phyloP scores from a whole-genome alignment of 2,113 vertebrate genomes.

The Dicrurus megarhynchus region DNA sequence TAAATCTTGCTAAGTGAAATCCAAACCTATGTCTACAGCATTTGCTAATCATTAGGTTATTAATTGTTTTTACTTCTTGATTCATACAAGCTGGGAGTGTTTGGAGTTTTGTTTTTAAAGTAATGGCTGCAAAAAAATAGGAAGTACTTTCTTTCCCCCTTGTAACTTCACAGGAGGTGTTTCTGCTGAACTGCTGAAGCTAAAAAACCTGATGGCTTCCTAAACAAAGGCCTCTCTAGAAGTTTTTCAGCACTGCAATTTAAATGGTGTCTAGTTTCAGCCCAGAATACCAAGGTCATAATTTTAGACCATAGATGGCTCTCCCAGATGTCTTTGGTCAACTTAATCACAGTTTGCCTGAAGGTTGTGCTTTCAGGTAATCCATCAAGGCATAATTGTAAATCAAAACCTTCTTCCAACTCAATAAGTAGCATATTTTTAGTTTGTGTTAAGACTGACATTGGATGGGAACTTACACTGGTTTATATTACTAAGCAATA shows the following conservation, averaged over 20 bases:
- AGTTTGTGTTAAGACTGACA: constrained; percentile 66
- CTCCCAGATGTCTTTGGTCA: constrained; percentile 92
- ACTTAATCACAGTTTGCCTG: constrained; percentile 89
- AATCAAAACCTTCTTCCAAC: constrained; percentile 76
- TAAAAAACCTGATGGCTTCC: constrained; percentile 60
- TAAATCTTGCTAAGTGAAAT: constrained; percentile 64
- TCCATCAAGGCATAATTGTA: constrained; percentile 86
- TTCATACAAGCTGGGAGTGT: constrained; percentile 28
- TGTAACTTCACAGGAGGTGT: constrained; percentile 45
- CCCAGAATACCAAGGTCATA: constrained; percentile 82
- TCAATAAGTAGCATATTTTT: constrained; percentile 51
- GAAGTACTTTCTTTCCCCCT: background rate
- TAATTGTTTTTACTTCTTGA: constrained; percentile 65
- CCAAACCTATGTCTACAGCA: constrained; percentile 52
- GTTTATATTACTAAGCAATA: background rate
- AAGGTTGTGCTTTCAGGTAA: constrained; percentile 87
- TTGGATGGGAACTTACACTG: constrained; percentile 32
- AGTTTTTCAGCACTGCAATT: constrained; percentile 74
- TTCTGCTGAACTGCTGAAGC: constrained; percentile 49
- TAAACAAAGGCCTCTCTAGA: constrained; percentile 74
- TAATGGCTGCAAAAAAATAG: constrained; percentile 2
- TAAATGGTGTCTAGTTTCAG: constrained; percentile 85
- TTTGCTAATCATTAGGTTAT: constrained; percentile 66
- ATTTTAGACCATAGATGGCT: constrained; percentile 79
- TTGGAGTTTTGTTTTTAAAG: constrained; percentile 41